A percentile compares a stretch with the other conserved stretches of the same genome.
Conservation (phyloP, 2,797 vertebrate genomes). For the Meda fulgida region DNA sequence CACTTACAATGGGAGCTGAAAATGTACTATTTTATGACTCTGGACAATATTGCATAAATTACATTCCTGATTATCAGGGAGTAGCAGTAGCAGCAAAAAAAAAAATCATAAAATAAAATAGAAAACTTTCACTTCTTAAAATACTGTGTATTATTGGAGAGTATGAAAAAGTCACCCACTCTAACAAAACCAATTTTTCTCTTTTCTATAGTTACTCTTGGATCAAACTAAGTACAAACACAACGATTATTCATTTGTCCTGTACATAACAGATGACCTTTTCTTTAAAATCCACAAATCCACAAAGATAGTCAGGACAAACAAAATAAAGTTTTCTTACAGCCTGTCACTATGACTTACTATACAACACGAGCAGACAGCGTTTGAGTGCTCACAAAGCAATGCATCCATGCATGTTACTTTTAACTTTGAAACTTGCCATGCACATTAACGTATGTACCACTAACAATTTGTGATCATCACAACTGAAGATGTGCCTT, state of each 20-base stretch:
- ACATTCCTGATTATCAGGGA: conserved; percentile 9
- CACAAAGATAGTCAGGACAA: conserved; percentile 33
- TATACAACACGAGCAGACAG: conserved; percentile 28
- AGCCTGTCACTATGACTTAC: background rate
- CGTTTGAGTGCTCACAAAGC: conserved; percentile 20
- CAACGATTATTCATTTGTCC: background rate
- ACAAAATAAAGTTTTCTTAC: background rate
- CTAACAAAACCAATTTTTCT: conserved; percentile 20
- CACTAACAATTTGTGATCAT: background rate
- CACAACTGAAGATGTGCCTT: background rate
- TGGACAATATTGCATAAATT: background rate
- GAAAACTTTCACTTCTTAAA: conserved; percentile 36
- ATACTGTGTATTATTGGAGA: conserved; percentile 35
- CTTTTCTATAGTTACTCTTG: background rate
- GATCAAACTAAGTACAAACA: conserved; percentile 23
- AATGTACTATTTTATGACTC: background rate
- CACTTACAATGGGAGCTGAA: background rate
- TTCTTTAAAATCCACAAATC: conserved; percentile 36
- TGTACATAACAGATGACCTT: conserved; percentile 22
- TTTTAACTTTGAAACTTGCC: conserved; percentile 33
- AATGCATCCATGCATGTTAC: conserved; percentile 25
- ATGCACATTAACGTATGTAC: background rate
- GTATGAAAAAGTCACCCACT: conserved; percentile 3
- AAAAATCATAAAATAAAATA: conserved; percentile 25
- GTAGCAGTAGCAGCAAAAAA: background rate